Evolutionary conservation across 1,140 invertebrate species (phyloP).

Genomic region (Aphidius ervi): DNA sequence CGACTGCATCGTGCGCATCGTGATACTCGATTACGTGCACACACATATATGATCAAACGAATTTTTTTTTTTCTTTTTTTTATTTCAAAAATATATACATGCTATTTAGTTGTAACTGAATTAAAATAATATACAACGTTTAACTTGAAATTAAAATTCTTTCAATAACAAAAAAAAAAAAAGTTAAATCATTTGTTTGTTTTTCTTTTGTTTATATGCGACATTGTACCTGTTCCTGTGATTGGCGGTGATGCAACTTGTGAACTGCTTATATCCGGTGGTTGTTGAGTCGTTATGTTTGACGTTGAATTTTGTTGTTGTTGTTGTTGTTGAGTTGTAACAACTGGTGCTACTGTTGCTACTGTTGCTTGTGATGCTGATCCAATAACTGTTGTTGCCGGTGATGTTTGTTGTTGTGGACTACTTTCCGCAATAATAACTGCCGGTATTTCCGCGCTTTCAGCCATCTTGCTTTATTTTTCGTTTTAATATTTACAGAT

Average conservation of each 20-base stretch:
- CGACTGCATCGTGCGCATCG: too few species aligned
- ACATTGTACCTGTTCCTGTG: constrained; percentile 50
- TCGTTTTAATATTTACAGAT: not conserved
- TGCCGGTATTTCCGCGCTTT: constrained; percentile 46
- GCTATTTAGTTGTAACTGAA: not conserved
- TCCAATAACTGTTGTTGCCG: constrained; percentile 4
- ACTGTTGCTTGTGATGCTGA: too few species aligned
- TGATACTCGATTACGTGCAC: too few species aligned
- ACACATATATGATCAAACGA: not conserved
- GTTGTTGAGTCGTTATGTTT: constrained; percentile 31
- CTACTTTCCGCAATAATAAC: constrained; percentile 35
- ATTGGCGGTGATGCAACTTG: constrained; percentile 50
- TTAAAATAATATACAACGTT: not conserved
- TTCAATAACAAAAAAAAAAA: not conserved
- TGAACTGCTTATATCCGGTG: constrained; percentile 51
- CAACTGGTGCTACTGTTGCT: too few species aligned
- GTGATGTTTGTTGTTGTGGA: constrained; percentile 35
- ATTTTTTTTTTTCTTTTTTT: not conserved
- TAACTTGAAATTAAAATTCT: constrained; percentile 1
- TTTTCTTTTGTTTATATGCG: not conserved
- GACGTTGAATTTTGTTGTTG: constrained; percentile 27
- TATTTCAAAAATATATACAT: not conserved
- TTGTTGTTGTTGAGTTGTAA: constrained; percentile 7
- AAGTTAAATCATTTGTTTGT: constrained; percentile 8
- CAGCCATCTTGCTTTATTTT: constrained; percentile 39